Evolutionary conservation across 1,140 invertebrate genomes (phyloP), one percentile per base, ranked within the genome.

Genomic region (Hycleus cichorii): DNA sequence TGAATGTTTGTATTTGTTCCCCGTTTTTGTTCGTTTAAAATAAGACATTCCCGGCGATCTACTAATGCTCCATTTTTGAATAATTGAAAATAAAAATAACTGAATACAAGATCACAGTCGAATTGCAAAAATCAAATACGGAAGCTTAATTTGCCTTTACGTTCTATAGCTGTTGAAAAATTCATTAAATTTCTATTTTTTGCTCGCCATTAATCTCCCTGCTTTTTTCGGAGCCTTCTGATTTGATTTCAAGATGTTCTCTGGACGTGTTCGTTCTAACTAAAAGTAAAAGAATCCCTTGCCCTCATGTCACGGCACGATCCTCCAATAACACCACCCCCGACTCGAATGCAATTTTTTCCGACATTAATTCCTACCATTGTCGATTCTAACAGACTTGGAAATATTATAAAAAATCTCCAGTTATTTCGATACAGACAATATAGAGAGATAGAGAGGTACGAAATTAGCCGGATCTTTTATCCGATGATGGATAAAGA

Each of bases 381-480:
- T 18, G 18, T 18, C 18, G 32, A 32, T 5, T 32, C 3, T 2
- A 5, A 32, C 32, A 32, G 32, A 32, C 7, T 32, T 32, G 18
- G 18, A 18, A 18, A 18, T 18, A 18, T 18, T 18, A 18, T 1
- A 18, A 18, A 18, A 18, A 18, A 18, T 18, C 18, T 18, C 18
- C 18, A 18, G 18, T 18, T 18, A 18, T 18, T 18, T 18, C 18
- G 18, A 18, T 18, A 18, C 1, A 18, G 18, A 18, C 32, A 7
- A 32, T 32, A 32, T 32, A 32, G 4, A 32, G 18, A 18, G 18
- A 32, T 32, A 32, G 32, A 32, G 32, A 5, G 0, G 61, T 59
- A 65, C 54, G 49, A 62, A 68, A 65, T 68, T 64, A 66, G 65
- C 52, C 59, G 59, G 63, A 66, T 66, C 63, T 58, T 64, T 64